Base-by-base conservation (phyloP, 1,140 invertebrate genomes). In the Lasaia peninsularis region DNA sequence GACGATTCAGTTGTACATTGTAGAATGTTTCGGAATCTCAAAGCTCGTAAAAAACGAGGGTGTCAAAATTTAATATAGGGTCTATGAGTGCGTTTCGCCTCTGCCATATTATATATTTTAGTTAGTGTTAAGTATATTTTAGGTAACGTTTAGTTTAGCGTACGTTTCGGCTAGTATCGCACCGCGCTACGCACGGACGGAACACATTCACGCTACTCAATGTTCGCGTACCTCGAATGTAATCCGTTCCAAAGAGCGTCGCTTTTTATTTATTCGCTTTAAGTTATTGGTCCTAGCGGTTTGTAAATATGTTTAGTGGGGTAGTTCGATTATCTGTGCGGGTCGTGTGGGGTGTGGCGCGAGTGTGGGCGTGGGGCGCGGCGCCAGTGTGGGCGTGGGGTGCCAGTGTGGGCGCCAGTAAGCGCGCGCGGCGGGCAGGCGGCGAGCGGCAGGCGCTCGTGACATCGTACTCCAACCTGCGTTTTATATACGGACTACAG, bases 191-290 rank as follows among this genome's bases (percentile, higher is more conserved):
- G 24, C 24, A 56, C 21, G 53, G 40, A 18, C 53, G 53, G 53
- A 56, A 28, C 53, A 56, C 53, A 48, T 56, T 55, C 53, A 54
- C 20, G 24, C 24, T 32, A 37, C 20, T 37, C 37, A 35, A 10
- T 44, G 35, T 32, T 57, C 52, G 56, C 59, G 67, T 66, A 77
- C 73, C 73, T 80, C 71, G 78, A 73, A 75, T 69, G 73, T 74
- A 73, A 80, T 72, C 78, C 71, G 80, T 79, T 82, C 83, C 79
- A 84, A 84, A 86, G 80, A 80, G 78, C 75, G 75, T 75, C 64
- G 65, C 60, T 73, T 66, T 56, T 74, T 78, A 80, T 83, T 86
- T 86, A 82, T 83, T 83, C 67, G 75, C 74, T 63, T 73, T 75
- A 75, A 73, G 65, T 76, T 78, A 73, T 77, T 70, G 24, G 62